Evolutionary conservation across 2,888 invertebrate species (phyloP).

Genomic region (Charanyca ferruginea): DNA sequence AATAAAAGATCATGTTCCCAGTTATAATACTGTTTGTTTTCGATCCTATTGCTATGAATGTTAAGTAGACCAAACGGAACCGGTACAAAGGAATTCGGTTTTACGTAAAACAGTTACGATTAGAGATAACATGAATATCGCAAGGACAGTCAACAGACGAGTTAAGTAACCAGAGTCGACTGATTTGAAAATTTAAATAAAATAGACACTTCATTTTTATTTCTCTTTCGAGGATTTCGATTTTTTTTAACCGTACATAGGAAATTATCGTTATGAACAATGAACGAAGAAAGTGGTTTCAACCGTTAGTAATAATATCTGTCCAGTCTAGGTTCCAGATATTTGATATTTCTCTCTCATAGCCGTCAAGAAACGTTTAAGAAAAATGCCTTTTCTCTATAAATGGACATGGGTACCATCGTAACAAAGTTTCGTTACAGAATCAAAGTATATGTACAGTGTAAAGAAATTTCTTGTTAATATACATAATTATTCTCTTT

Average conservation of each 20-base stretch:
- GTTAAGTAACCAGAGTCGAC: no score
- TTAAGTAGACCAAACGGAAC: slow-evolving; percentile 32
- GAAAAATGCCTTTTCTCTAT: background rate
- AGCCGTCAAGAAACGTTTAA: background rate
- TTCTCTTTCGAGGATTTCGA: no score
- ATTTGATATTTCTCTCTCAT: slow-evolving; percentile 15
- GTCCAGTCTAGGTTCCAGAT: background rate
- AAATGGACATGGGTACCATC: no score
- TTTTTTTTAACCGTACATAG: no score
- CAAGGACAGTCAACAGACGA: no score
- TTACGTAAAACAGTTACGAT: slow-evolving; percentile 17
- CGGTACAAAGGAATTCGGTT: slow-evolving; percentile 33
- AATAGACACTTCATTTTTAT: no score
- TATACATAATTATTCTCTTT: no score
- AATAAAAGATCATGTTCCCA: slow-evolving; percentile 53
- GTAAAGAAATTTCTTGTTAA: no score
- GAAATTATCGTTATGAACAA: no score
- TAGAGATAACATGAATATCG: background rate
- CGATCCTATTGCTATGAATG: slow-evolving; percentile 41
- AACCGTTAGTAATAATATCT: background rate
- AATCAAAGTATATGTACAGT: no score
- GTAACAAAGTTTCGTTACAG: no score
- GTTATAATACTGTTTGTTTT: slow-evolving; percentile 43
- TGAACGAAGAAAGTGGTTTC: slow-evolving; percentile 4
- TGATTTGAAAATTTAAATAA: no score